A percentile compares a stretch with the other conserved stretches of the same genome.
Conservation (phyloP, 2,888 invertebrate genomes). For the Caprella mutica region DNA sequence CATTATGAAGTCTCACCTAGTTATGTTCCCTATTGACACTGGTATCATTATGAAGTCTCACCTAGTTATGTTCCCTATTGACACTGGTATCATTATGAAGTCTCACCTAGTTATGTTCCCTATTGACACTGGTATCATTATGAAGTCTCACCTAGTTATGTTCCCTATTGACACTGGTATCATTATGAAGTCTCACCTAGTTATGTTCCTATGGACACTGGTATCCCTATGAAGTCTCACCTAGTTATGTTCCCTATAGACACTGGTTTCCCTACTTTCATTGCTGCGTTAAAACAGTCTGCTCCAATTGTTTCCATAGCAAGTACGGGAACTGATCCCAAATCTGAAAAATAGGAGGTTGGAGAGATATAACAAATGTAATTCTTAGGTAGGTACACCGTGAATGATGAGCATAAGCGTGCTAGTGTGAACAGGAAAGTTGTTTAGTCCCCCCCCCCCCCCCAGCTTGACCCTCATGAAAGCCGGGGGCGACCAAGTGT, state of each 20-base stretch:
- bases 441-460: too few relatives aligned
- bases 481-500: too few relatives aligned
- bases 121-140: background rate
- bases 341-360: slow-evolving; percentile 2
- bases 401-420: too few relatives aligned
- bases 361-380: too few relatives aligned
- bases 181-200: background rate
- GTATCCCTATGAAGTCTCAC: slow-evolving; percentile 14
- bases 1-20: slow-evolving; percentile 35
- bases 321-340: slow-evolving; percentile 41
- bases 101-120: too few relatives aligned
- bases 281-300: slow-evolving; percentile 41
- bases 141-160: background rate
- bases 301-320: slow-evolving; percentile 46
- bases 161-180: background rate
- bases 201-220: too few relatives aligned
- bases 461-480: too few relatives aligned
- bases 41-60: slow-evolving; percentile 39
- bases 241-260: slow-evolving; percentile 40
- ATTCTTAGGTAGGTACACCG: too few relatives aligned
- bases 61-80: too few relatives aligned
- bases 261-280: slow-evolving; percentile 40
- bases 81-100: too few relatives aligned
- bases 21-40: slow-evolving; percentile 41
- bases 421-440: too few relatives aligned